Base-by-base conservation (phyloP, 2,888 invertebrate species). In the Parnassius mnemosyne region DNA sequence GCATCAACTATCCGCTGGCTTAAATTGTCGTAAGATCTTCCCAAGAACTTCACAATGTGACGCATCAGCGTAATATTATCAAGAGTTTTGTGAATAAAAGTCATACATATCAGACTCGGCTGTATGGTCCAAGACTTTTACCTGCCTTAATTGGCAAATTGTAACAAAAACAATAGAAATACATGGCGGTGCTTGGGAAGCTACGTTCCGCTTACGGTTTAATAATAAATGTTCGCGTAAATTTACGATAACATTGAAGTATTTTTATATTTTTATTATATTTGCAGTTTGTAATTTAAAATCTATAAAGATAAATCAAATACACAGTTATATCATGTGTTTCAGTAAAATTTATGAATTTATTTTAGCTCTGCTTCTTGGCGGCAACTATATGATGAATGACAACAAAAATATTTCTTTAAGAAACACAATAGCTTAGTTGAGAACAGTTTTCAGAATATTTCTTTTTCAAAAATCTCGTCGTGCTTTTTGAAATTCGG, bases 151-250 rank as follows among this genome's bases (percentile, higher is more conserved):
- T 34, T 34, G 7, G 34, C 5, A 34, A 34, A 34, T 34, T 3
- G 34, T 34, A 5, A 34, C 34, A 7, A 34, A 34, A 34, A 34
- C 3, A 7, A 34, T 34, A 34, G 34, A 34, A 34, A 34, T 34
- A 34, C 34, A 87, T 87, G 87, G 89, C 87, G 89, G 84, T 84
- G 89, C 89, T 89, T 87, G 85, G 81, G 80, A 82, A 81, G 79
- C 80, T 86, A 83, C 34, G 34, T 58, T 62, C 49, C 82, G 85
- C 80, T 80, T 82, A 69, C 68, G 71, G 72, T 25, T n/a, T 46
- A 53, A 16, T 52, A 61, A 61, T 57, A 72, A 76, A 83, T 85
- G 34, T 62, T 63, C 52, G 76, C 68, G 68, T 78, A 74, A 78
- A 80, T 78, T 54, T 54, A 44, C 44, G n/a, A 46, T 50, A 50